Evolutionary conservation across 2,113 vertebrate genomes (phyloP).

Genomic region (Anthoscopus minutus): DNA sequence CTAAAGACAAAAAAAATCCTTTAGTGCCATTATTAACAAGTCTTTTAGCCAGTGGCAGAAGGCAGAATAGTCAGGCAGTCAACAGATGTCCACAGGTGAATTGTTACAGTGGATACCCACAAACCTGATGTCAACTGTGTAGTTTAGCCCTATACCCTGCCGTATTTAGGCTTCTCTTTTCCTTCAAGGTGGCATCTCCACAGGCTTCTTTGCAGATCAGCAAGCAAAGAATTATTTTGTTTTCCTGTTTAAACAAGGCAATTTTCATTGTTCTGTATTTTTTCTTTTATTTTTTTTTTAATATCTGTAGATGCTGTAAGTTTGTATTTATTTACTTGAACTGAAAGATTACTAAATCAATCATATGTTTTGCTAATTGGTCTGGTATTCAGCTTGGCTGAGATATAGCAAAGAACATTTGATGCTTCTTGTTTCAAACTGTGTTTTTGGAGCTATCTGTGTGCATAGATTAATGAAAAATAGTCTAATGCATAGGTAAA

Average conservation of each 20-base stretch:
- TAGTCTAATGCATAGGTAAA: not conserved
- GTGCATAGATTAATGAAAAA: not conserved
- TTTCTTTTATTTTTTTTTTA: rapidly evolving
- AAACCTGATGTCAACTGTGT: not conserved
- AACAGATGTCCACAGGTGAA: not conserved
- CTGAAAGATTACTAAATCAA: not conserved
- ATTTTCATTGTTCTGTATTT: not conserved
- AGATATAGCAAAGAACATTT: not conserved
- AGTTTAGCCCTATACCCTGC: not conserved
- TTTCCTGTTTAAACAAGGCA: not conserved
- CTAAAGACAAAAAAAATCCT: not conserved
- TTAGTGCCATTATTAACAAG: not conserved
- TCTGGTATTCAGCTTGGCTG: not conserved
- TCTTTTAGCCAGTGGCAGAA: not conserved
- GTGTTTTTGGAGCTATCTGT: not conserved
- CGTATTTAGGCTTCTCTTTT: not conserved
- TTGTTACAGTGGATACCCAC: not conserved
- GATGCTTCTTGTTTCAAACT: not conserved
- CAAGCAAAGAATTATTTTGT: not conserved
- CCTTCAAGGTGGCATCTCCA: not conserved
- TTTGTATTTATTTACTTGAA: not conserved
- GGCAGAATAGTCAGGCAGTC: not conserved
- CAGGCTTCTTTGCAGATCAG: not conserved
- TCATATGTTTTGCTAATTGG: not conserved
- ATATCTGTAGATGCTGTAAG: not conserved